These are phyloP conservation scores for Tupiocoris notatus DNA, from an alignment of 2,888 invertebrate species.

Conservation along the genomic window DNA sequence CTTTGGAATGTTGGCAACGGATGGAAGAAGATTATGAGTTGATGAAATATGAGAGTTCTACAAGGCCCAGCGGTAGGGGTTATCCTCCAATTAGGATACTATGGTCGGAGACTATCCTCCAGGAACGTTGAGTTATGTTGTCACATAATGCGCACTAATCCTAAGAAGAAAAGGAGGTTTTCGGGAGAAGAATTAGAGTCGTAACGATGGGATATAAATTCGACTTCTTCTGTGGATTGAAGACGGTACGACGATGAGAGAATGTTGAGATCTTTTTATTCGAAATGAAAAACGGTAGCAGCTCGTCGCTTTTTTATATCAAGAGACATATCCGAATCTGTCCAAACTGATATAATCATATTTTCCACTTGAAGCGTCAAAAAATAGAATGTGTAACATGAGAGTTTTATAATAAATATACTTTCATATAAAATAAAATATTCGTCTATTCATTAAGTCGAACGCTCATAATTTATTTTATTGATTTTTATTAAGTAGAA, in stretches of 20 bases:
- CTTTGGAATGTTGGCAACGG: neutral
- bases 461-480: no score
- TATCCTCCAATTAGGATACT: constrained; percentile 19
- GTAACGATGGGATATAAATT: neutral
- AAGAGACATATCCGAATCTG: no score
- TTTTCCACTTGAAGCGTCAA: no score
- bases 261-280: neutral
- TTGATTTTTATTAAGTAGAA: no score
- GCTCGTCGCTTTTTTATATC: no score
- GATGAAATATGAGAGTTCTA: constrained; percentile 21
- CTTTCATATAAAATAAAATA: no score
- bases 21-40: constrained; percentile 9
- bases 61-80: constrained; percentile 2
- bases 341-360: no score
- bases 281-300: neutral
- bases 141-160: constrained; percentile 27
- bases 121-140: constrained; percentile 13
- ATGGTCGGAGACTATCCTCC: neutral
- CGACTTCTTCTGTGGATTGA: neutral
- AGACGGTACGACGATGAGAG: neutral
- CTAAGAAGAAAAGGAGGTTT: constrained; percentile 16
- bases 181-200: neutral
- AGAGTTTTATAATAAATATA: no score
- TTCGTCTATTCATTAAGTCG: no score
- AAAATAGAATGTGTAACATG: no score